Percentiles rank a stretch among this genome's conserved stretches.
These are phyloP conservation scores for Drosophila multiciliata DNA, from an alignment of 2,888 invertebrate genomes.

Conservation along the genomic window DNA sequence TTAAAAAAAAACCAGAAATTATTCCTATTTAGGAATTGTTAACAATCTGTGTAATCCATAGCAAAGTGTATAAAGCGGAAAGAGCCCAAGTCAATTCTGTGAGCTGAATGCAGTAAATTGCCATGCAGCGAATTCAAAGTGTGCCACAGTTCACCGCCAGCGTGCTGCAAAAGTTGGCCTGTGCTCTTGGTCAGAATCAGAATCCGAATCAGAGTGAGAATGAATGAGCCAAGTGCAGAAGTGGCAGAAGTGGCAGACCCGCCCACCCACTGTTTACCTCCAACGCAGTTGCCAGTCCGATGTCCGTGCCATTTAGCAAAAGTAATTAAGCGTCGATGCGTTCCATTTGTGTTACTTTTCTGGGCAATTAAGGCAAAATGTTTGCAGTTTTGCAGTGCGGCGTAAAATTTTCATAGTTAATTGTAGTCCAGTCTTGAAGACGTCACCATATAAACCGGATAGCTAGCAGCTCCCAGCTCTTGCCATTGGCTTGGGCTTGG, in stretches of 20 bases:
- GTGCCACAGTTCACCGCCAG: conserved; percentile 43
- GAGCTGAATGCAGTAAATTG: conserved; percentile 55
- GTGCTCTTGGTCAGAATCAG: conserved; percentile 28
- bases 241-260: not conserved
- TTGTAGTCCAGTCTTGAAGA: conserved; percentile 44
- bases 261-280: conserved; percentile 54
- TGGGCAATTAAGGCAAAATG: conserved; percentile 79
- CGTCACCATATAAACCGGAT: conserved; percentile 4
- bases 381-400: conserved; percentile 60
- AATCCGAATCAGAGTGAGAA: not conserved
- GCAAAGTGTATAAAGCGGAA: conserved; percentile 19
- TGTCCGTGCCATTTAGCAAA: conserved; percentile 73
- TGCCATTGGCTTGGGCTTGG: not conserved
- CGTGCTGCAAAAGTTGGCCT: conserved; percentile 51
- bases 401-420: conserved; percentile 77
- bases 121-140: conserved; percentile 54
- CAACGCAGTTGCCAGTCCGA: conserved; percentile 47
- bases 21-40: not conserved
- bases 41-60: not conserved
- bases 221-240: conserved; percentile 2
- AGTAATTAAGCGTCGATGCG: conserved; percentile 80
- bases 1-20: not conserved
- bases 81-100: conserved; percentile 35
- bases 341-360: conserved; percentile 80
- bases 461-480: not conserved